A percentile compares a stretch with the other conserved stretches of the same genome.
Evolutionary conservation across 2,113 vertebrate genomes (phyloP).

Genomic region (Dipodomys spectabilis): DNA sequence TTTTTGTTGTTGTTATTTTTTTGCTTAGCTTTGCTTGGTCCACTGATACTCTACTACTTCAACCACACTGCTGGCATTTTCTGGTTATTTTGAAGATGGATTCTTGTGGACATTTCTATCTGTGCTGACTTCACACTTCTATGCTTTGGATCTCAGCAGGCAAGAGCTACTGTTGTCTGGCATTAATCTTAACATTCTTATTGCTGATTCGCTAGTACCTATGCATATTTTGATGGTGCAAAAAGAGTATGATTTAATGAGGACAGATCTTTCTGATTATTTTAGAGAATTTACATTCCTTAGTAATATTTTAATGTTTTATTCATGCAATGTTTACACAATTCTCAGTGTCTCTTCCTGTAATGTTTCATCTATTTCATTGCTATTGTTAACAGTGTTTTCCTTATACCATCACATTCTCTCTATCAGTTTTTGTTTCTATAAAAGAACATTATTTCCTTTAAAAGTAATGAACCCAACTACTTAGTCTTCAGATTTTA

Average conservation of each 20-base stretch:
- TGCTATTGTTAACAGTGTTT: background rate
- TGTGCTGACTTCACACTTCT: too few species aligned
- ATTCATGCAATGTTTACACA: background rate
- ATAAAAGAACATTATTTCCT: conserved; percentile 32
- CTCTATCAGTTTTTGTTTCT: background rate
- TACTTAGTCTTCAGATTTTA: conserved; percentile 38
- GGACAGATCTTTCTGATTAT: background rate
- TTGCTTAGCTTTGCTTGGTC: too few species aligned
- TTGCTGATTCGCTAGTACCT: background rate
- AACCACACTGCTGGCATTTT: too few species aligned
- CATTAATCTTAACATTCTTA: background rate
- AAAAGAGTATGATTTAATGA: conserved; percentile 7
- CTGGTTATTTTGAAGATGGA: too few species aligned
- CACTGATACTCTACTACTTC: too few species aligned
- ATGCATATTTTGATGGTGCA: background rate
- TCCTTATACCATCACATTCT: background rate
- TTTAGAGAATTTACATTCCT: background rate
- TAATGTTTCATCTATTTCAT: background rate
- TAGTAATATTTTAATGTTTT: conserved; percentile 36
- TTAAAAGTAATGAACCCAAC: conserved; percentile 19
- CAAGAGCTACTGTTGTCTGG: too few species aligned
- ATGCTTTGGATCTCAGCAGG: too few species aligned
- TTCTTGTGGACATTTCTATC: too few species aligned
- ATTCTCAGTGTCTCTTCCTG: background rate
- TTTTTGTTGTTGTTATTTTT: too few species aligned